Percentiles rank a stretch among this genome's conserved stretches.
Conservation (phyloP, 2,113 vertebrate species). For the Cephalopterus ornatus region DNA sequence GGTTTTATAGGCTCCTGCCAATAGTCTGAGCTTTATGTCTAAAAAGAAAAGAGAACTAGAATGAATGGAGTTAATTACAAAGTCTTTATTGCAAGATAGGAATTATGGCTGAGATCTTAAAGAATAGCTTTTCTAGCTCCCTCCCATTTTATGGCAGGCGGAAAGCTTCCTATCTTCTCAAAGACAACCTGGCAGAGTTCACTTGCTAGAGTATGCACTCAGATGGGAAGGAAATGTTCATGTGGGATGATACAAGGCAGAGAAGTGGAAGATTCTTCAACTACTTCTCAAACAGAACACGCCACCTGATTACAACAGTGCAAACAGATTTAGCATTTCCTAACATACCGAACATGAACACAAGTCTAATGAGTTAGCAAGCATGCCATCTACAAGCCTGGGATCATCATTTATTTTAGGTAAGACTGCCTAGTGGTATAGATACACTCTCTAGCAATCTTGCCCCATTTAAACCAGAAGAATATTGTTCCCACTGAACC, state of each 20-base stretch:
- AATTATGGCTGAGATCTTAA: not conserved
- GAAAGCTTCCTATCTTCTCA: not conserved
- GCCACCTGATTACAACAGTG: not conserved
- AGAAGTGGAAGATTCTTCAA: not conserved
- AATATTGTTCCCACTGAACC: not conserved
- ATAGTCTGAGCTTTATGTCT: not conserved
- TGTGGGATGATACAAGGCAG: not conserved
- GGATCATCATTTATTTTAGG: not conserved
- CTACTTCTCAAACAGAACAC: not conserved
- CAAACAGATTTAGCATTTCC: not conserved
- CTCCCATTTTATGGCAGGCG: not conserved
- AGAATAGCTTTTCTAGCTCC: not conserved
- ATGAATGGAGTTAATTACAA: not conserved
- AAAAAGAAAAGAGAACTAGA: not conserved
- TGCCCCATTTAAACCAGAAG: not conserved
- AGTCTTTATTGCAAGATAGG: not conserved
- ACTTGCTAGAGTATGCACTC: not conserved
- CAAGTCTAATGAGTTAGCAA: not conserved
- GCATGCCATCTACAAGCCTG: not conserved
- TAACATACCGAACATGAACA: not conserved
- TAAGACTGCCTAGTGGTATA: not conserved
- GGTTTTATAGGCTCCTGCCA: not conserved
- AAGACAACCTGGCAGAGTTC: not conserved
- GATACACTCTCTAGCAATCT: not conserved
- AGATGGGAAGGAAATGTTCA: not conserved